A percentile compares a stretch with the other conserved stretches of the same genome.
These are phyloP conservation scores for Colletes latitarsis DNA, from an alignment of 1,140 invertebrate species.

Conservation along the genomic window DNA sequence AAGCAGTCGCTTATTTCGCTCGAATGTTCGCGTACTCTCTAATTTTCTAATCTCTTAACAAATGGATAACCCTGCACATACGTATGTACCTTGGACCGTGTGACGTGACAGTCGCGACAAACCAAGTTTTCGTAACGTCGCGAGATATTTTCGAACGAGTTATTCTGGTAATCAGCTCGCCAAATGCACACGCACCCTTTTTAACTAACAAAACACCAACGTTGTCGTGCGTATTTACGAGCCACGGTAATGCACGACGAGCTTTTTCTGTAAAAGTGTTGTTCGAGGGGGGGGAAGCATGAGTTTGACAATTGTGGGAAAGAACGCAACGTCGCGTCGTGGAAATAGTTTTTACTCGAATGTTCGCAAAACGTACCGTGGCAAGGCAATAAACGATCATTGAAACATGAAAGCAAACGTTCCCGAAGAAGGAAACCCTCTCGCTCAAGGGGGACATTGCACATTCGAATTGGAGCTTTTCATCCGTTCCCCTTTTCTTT, in stretches of 20 bases:
- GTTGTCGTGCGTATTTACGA: background rate
- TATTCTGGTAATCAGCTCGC: constrained; percentile 48
- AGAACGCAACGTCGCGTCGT: background rate
- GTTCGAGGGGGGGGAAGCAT: background rate
- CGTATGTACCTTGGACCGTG: constrained; percentile 13
- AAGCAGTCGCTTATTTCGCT: too few relatives aligned
- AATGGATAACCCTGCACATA: background rate
- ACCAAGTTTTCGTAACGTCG: constrained; percentile 53
- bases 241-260: background rate
- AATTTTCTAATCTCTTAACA: too few relatives aligned
- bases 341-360: constrained; percentile 37
- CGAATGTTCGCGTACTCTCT: too few relatives aligned
- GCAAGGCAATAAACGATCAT: constrained; percentile 52
- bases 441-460: constrained; percentile 50
- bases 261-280: background rate
- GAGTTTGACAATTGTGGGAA: constrained; percentile 28
- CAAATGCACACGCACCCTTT: constrained; percentile 7
- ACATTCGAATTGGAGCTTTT: background rate
- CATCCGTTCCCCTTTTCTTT: background rate
- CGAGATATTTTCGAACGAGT: constrained; percentile 58
- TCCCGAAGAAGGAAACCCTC: constrained; percentile 45
- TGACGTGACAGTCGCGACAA: constrained; percentile 33
- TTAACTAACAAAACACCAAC: background rate
- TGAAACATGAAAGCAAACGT: constrained; percentile 26
- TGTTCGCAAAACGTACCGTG: constrained; percentile 11